Evolutionary conservation across 2,113 vertebrate species (phyloP).

Genomic region (Otolemur garnettii): DNA sequence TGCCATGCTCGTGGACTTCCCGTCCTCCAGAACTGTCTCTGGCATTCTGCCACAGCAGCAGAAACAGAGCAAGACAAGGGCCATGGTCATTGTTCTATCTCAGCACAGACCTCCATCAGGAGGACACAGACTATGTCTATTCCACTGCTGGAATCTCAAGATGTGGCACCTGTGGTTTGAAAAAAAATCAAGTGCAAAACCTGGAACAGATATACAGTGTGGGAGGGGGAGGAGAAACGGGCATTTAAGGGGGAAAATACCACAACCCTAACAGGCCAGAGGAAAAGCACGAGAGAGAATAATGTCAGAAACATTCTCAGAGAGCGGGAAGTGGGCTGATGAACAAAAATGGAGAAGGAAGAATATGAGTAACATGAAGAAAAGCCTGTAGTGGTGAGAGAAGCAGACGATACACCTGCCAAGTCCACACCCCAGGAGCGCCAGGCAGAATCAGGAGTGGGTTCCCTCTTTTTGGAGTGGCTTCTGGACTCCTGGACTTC

Average conservation of each 20-base stretch:
- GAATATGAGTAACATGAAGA: neutral
- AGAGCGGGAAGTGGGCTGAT: neutral
- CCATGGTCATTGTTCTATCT: neutral
- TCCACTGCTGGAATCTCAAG: neutral
- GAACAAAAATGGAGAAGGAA: neutral
- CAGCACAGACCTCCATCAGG: neutral
- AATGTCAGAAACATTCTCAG: neutral
- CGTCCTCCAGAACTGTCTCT: neutral
- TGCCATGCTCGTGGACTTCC: neutral
- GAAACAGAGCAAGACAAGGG: neutral
- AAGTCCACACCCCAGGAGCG: no score
- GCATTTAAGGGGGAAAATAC: no score
- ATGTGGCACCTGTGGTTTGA: neutral
- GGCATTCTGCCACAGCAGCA: neutral
- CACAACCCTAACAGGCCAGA: neutral
- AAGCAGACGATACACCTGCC: neutral
- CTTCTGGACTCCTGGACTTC: neutral
- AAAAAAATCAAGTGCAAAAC: neutral
- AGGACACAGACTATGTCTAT: fast-evolving
- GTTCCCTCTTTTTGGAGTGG: neutral
- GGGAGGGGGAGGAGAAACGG: fast-evolving
- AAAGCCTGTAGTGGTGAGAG: neutral
- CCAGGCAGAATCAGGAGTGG: no score
- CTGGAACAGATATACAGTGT: neutral
- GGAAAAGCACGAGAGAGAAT: neutral